Percentiles rank a stretch among this genome's conserved stretches.
These are phyloP conservation scores for Tiliacea aurago DNA, from an alignment of 2,888 invertebrate species.

Conservation along the genomic window DNA sequence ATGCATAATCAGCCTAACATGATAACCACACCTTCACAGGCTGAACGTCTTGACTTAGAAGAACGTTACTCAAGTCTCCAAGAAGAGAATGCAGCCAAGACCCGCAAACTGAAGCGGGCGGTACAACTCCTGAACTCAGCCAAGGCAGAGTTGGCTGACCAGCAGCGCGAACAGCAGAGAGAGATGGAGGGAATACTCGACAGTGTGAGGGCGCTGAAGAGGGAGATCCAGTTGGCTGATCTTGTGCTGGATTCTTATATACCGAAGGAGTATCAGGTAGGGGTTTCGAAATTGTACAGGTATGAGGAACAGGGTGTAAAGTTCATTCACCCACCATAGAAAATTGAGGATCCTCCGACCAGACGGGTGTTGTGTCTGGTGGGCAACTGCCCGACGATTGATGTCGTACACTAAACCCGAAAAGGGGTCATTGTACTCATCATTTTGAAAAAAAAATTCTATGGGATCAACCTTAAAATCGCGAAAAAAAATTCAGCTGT, in stretches of 20 bases:
- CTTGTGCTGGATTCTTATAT: constrained; percentile 98
- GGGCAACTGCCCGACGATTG: too few species aligned
- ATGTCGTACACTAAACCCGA: too few species aligned
- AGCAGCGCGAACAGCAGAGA: constrained; percentile 98
- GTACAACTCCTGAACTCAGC: constrained; percentile 96
- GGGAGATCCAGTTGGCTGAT: constrained; percentile 97
- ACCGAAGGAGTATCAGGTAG: constrained; percentile 96
- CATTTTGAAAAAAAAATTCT: too few species aligned
- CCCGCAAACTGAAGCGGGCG: constrained; percentile 97
- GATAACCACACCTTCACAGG: constrained; percentile 75
- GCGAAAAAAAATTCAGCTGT: too few species aligned
- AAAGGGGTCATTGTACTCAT: too few species aligned
- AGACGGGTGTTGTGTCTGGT: too few species aligned
- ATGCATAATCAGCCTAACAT: too few species aligned
- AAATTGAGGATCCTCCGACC: too few species aligned
- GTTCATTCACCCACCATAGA: too few species aligned
- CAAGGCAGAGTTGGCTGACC: constrained; percentile 95
- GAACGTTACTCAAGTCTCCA: constrained; percentile 98
- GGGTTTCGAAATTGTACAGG: too few species aligned
- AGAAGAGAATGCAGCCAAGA: constrained; percentile 98
- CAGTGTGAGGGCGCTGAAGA: constrained; percentile 96
- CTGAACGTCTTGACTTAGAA: constrained; percentile 97
- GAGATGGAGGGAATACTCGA: constrained; percentile 99
- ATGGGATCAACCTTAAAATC: too few species aligned
- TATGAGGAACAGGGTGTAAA: too few species aligned